Percentiles rank a stretch among this genome's conserved stretches.
Evolutionary conservation across 1,140 invertebrate genomes (phyloP).

Genomic region (Drosophila varians): DNA sequence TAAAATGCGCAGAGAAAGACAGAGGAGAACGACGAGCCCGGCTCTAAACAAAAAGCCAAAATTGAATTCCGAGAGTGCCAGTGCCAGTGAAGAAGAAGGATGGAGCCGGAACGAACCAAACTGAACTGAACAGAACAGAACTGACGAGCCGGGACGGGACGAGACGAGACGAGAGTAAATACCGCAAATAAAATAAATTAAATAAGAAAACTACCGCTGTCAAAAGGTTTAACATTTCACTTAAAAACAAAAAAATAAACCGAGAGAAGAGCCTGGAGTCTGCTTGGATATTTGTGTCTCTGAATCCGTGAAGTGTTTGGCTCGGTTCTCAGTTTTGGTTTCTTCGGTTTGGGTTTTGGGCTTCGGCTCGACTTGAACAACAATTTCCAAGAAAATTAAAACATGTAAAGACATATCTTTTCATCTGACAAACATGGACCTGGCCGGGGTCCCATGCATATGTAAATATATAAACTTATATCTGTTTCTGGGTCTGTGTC

Average conservation of each 20-base stretch:
- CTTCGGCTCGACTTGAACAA: too few species aligned
- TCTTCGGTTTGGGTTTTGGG: conserved; percentile 44
- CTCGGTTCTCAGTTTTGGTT: conserved; percentile 34
- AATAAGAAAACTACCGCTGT: conserved; percentile 81
- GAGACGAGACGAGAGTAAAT: conserved; percentile 60
- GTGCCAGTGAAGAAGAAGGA: conserved; percentile 6
- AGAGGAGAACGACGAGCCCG: conserved; percentile 5
- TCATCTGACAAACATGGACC: conserved; percentile 77
- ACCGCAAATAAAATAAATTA: conserved; percentile 82
- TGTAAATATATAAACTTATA: conserved; percentile 33
- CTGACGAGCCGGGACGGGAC: neutral
- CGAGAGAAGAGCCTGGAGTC: conserved; percentile 27
- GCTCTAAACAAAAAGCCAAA: conserved; percentile 73
- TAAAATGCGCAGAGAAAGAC: conserved; percentile 66
- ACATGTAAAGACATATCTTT: conserved; percentile 82
- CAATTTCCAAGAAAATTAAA: conserved; percentile 82
- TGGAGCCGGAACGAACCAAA: neutral
- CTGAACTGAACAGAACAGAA: too few species aligned
- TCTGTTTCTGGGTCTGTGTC: conserved; percentile 30
- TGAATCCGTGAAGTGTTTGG: conserved; percentile 26
- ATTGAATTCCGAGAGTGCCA: conserved; percentile 65
- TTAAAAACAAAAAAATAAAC: conserved; percentile 70
- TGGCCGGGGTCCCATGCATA: conserved; percentile 42
- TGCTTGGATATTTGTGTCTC: conserved; percentile 24
- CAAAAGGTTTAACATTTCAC: conserved; percentile 82